Evolutionary conservation across 2,888 invertebrate species (phyloP).

Genomic region (Corbicula japonica): DNA sequence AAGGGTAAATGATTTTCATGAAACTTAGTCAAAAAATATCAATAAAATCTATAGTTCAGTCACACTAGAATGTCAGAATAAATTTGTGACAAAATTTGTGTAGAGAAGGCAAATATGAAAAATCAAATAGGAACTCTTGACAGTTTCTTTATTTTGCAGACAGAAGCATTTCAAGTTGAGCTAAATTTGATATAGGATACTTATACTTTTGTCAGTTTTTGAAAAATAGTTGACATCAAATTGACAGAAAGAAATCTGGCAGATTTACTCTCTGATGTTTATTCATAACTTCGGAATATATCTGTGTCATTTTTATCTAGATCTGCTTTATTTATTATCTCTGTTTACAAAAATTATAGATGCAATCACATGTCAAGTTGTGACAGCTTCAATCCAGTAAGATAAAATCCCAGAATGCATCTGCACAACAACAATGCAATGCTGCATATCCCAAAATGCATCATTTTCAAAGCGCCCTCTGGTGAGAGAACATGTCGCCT

Average conservation of each 20-base stretch:
- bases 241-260: constrained; percentile 14
- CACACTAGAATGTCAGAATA: too few species aligned
- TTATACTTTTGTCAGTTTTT: too few species aligned
- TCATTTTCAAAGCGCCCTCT: constrained; percentile 12
- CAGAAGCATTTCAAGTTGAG: too few species aligned
- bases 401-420: constrained; percentile 29
- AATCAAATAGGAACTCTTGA: constrained; percentile 7
- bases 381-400: constrained; percentile 26
- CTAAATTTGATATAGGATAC: too few species aligned
- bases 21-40: too few species aligned
- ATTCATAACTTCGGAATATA: constrained; percentile 24
- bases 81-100: too few species aligned
- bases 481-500: constrained; percentile 39
- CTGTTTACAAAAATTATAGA: constrained; percentile 19
- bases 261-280: constrained; percentile 44
- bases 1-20: too few species aligned
- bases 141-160: constrained; percentile 16
- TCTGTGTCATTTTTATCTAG: constrained; percentile 22
- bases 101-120: too few species aligned
- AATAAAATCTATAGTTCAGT: too few species aligned
- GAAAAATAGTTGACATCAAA: not conserved
- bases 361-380: constrained; percentile 29
- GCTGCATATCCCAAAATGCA: constrained; percentile 8
- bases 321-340: constrained; percentile 19
- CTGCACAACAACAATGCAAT: constrained; percentile 3